Evolutionary conservation across 2,888 invertebrate species (phyloP).

Genomic region (Linnaemya tessellans): DNA sequence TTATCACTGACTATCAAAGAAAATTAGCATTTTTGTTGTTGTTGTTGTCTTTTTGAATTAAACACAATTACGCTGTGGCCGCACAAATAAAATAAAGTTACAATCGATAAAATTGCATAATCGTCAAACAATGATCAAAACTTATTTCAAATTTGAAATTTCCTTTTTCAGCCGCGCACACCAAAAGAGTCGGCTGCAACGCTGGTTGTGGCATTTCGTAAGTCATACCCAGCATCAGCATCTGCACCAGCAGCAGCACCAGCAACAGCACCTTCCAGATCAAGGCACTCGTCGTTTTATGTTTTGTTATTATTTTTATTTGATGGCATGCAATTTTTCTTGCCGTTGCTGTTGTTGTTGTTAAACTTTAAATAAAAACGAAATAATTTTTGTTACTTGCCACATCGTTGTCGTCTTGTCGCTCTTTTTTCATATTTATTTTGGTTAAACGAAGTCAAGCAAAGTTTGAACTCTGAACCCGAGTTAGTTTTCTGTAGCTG

Average conservation of each 20-base stretch:
- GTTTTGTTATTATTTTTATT: constrained; percentile 47
- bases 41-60: not conserved
- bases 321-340: constrained; percentile 22
- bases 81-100: constrained; percentile 19
- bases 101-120: constrained; percentile 71
- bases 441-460: constrained; percentile 66
- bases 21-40: constrained; percentile 66
- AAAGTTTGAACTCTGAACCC: constrained; percentile 69
- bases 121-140: constrained; percentile 65
- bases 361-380: constrained; percentile 7
- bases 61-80: constrained; percentile 28
- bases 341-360: constrained; percentile 44
- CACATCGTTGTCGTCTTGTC: constrained; percentile 30
- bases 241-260: no score
- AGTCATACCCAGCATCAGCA: constrained; percentile 27
- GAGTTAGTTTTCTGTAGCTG: constrained; percentile 40
- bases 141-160: constrained; percentile 54
- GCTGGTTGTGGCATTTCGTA: constrained; percentile 54
- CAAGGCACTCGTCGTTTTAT: constrained; percentile 27
- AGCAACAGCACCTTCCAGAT: constrained; percentile 5
- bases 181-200: not conserved
- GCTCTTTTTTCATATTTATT: not conserved
- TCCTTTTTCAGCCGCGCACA: constrained; percentile 15
- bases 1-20: constrained; percentile 65
- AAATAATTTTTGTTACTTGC: constrained; percentile 53